Evolutionary conservation across 2,797 vertebrate genomes (phyloP).

Genomic region (Eleutherodactylus coqui): DNA sequence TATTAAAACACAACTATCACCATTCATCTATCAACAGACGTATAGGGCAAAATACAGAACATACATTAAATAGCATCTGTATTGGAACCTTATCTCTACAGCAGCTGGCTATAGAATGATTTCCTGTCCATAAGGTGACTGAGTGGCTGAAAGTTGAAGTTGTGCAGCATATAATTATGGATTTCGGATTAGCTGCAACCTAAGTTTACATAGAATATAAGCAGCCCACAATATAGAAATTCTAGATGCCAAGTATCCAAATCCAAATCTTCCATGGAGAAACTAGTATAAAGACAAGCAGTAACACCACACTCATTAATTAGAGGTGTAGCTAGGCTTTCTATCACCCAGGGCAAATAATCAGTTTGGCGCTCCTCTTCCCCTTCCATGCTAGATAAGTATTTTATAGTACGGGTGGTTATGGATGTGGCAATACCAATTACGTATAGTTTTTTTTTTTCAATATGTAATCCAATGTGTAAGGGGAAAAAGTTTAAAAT

Average conservation of each 20-base stretch:
- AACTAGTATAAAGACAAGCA: not conserved
- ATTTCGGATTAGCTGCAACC: slow-evolving; percentile 1
- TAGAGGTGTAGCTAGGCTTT: too few species aligned
- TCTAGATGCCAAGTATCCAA: not conserved
- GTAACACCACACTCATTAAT: not conserved
- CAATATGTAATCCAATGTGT: too few species aligned
- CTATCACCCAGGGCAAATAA: too few species aligned
- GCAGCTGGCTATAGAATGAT: slow-evolving; percentile 16
- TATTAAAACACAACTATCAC: not conserved
- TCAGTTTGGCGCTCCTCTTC: too few species aligned
- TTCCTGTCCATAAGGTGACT: slow-evolving; percentile 21
- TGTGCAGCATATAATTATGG: slow-evolving; percentile 1
- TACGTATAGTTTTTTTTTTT: too few species aligned
- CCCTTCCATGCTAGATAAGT: too few species aligned
- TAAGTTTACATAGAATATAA: not conserved
- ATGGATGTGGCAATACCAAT: too few species aligned
- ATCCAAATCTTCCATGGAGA: not conserved
- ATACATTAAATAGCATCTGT: slow-evolving; percentile 6
- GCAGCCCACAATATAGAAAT: not conserved
- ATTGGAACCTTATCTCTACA: slow-evolving; percentile 14
- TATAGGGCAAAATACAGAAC: not conserved
- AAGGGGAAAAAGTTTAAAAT: too few species aligned
- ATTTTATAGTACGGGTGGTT: too few species aligned
- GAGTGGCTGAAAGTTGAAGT: not conserved
- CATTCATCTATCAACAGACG: not conserved